phyloP scores from a whole-genome alignment of 1,140 invertebrate species.

The Acromyrmex heyeri region DNA sequence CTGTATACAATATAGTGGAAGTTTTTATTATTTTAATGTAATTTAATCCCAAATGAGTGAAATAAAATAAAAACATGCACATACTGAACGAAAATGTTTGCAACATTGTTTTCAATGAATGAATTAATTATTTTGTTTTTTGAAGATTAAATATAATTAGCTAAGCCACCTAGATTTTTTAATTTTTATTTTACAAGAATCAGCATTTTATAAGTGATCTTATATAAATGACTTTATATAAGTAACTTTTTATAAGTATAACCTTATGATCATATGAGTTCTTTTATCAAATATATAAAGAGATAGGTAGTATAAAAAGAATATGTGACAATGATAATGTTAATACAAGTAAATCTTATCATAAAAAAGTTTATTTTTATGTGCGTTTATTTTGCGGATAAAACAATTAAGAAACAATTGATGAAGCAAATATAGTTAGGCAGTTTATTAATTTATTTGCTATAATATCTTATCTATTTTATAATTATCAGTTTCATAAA shows the following conservation, averaged over 20 bases:
- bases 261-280: neutral
- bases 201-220: neutral
- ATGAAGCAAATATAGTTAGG: neutral
- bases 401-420: slow-evolving; percentile 8
- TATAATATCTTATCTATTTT: neutral
- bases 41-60: neutral
- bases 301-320: neutral
- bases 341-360: slow-evolving; percentile 5
- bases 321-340: neutral
- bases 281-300: slow-evolving; percentile 12
- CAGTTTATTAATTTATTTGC: slow-evolving; percentile 4
- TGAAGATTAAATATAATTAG: neutral
- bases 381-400: neutral
- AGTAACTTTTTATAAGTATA: neutral
- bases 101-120: neutral
- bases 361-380: neutral
- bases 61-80: neutral
- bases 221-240: neutral
- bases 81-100: neutral
- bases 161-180: neutral
- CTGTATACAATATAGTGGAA: neutral
- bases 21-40: neutral
- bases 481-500: slow-evolving; percentile 6
- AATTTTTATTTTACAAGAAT: neutral
- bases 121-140: too few relatives aligned